These are phyloP conservation scores for Podargus strigoides DNA, from an alignment of 2,797 vertebrate species.

Conservation along the genomic window DNA sequence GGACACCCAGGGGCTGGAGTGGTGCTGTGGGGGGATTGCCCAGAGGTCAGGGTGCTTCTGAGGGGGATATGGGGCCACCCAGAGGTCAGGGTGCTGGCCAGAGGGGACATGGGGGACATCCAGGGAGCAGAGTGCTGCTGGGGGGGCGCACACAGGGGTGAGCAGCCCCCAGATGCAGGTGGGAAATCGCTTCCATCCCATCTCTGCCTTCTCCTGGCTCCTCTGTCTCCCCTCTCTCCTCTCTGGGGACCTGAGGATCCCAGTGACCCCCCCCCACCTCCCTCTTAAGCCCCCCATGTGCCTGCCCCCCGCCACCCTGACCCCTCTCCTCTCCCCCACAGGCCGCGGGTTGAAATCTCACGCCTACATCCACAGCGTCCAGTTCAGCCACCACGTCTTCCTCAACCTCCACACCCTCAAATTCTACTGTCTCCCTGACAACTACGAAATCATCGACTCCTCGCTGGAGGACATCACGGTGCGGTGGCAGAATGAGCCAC, in stretches of 20 bases:
- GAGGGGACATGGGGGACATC: too few species aligned
- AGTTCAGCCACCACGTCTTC: conserved; percentile 95
- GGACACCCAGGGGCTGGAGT: not conserved
- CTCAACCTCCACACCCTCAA: conserved; percentile 95
- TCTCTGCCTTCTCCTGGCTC: not conserved
- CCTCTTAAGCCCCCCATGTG: too few species aligned
- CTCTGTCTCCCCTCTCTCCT: not conserved
- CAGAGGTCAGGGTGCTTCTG: too few species aligned
- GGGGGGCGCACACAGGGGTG: too few species aligned
- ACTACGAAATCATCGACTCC: conserved; percentile 98
- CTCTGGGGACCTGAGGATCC: too few species aligned
- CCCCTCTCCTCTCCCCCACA: conserved; percentile 14
- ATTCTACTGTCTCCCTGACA: conserved; percentile 97
- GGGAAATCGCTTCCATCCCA: too few species aligned
- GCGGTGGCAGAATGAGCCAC: too few species aligned
- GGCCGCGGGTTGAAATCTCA: conserved; percentile 94
- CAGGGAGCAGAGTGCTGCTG: too few species aligned
- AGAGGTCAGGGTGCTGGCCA: not conserved
- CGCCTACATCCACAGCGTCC: conserved; percentile 95
- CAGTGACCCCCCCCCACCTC: not conserved
- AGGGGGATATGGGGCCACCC: too few species aligned
- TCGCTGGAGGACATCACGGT: conserved; percentile 96
- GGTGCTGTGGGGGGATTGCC: too few species aligned
- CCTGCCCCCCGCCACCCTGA: too few species aligned
- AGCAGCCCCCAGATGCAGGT: not conserved